Evolutionary conservation across 2,888 invertebrate species (phyloP), one percentile per base, ranked within the genome.

Genomic region (Danaus chrysippus): DNA sequence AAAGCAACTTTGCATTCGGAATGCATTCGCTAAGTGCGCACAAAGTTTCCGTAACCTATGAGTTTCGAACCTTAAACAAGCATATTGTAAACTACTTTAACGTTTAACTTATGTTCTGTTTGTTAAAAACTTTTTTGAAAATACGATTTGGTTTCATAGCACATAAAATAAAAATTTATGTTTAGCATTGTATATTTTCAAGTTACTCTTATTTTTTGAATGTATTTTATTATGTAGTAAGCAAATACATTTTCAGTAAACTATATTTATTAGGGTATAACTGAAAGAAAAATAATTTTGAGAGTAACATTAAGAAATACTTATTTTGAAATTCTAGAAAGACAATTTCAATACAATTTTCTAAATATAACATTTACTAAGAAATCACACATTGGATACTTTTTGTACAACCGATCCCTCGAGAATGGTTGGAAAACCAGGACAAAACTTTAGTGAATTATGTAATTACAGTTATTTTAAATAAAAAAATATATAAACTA

Each of bases 1-100:
- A 64, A 61, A 54, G 59, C 62, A 67, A 63, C 58, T 66, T 61
- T 56, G 65, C 62, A 68, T 68, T 66, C 57, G 60, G 61, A 63
- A 53, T 59, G 64, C 65, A 66, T 63, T 63, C 63, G 65, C 61
- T 64, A 66, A 67, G 61, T 63, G 65, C 44, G 63, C 62, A 61
- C 59, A 55, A 62, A 63, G 68, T 65, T 67, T 41, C 54, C 54
- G 34, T 52, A 58, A 62, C 62, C 56, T 58, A 61, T 59, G 46
- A 60, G 58, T 62, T 64, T 56, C 63, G 60, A 57, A 63, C 58
- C 59, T 61, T 57, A 63, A 65, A 63, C 62, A 62, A 68, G 46
- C 61, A 52, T 63, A 64, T 63, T 68, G 67, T 65, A 54, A 44
- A 67, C 58, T 61, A 53, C 61, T 69, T 61, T 65, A 52, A 58